Evolutionary conservation across 2,888 invertebrate species (phyloP), one percentile per base, ranked within the genome.

Genomic region (Caenorhabditis sulstoni): DNA sequence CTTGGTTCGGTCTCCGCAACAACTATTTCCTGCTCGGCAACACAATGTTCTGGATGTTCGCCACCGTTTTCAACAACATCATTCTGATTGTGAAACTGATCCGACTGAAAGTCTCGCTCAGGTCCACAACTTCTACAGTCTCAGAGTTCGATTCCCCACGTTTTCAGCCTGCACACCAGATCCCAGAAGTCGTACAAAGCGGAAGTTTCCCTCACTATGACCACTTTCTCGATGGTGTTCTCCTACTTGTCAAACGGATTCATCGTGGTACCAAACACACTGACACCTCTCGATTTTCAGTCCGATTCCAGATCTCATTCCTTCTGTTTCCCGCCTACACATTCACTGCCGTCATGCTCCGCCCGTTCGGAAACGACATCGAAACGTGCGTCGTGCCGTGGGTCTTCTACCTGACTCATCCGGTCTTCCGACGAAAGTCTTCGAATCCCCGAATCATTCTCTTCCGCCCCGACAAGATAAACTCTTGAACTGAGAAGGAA

Each of bases 391-490:
- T 77, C 3, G 58, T 65, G 41, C 52, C 77, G 4, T 70, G 68
- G 70, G 65, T 77, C 16, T 77, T 77, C 52, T 77, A 70, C 29
- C 41, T 65, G 7, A 77, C 77, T 4, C 68, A 77, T 53, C 77
- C 77, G 1, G 62, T 62, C 7, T 75, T 44, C 44, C 44, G 44
- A 3, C 45, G 50, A 9, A 39, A 29, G 7, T 29, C 29, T 3
- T 29, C 29, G 29, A 29, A 29, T 29, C 29, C 29, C 39, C 37
- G 41, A 20, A 44, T 58, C 37, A 22, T 58, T 44, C 5, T 58
- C 9, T 44, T 44, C 37, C 20, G 14, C 22, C 58, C 22, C 12
- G 44, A 58, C 22, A 41, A 37, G 44, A 58, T 58, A 5, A 58
- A 39, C 37, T 55, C 55, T 55, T 58, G 44, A 44, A 20, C 29